phyloP scores from a whole-genome alignment of 53 echinoderm and acorn worm species.

The Actinopyga echinites region DNA sequence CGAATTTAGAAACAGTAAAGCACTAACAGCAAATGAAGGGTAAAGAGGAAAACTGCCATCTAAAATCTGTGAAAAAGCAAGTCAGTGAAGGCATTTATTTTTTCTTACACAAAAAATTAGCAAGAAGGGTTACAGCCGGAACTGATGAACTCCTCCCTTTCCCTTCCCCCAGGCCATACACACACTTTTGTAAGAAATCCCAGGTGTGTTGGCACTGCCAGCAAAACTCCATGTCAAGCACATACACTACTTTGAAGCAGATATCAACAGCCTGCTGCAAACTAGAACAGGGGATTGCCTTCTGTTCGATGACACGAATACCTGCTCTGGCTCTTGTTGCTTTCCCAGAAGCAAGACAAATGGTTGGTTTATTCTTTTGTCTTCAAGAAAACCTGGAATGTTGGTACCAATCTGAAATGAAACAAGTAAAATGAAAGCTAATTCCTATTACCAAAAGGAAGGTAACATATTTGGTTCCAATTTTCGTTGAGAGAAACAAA shows the following conservation, averaged over 20 bases:
- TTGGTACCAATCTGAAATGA: constrained; percentile 31
- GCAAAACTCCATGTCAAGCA: constrained; percentile 22
- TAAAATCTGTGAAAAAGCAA: background rate
- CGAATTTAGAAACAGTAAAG: no score
- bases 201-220: constrained; percentile 22
- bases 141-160: constrained; percentile 19
- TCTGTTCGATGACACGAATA: constrained; percentile 10
- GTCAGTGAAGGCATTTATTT: background rate
- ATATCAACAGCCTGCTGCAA: constrained; percentile 30
- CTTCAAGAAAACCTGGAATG: constrained; percentile 28
- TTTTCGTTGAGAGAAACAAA: no score
- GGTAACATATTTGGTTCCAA: no score
- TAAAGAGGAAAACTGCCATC: background rate
- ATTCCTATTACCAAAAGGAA: background rate
- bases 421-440: background rate
- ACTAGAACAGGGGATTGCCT: constrained; percentile 3
- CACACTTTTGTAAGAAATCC: constrained; percentile 21
- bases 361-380: background rate
- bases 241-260: constrained; percentile 27
- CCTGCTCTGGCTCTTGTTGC: constrained; percentile 7
- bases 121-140: background rate
- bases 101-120: background rate
- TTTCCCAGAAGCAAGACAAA: constrained; percentile 11
- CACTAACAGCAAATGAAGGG: background rate
- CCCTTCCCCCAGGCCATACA: constrained; percentile 19